Percentiles rank a stretch among this genome's conserved stretches.
Evolutionary conservation across 2,888 invertebrate genomes (phyloP).

Genomic region (Brachyopa scutellaris): DNA sequence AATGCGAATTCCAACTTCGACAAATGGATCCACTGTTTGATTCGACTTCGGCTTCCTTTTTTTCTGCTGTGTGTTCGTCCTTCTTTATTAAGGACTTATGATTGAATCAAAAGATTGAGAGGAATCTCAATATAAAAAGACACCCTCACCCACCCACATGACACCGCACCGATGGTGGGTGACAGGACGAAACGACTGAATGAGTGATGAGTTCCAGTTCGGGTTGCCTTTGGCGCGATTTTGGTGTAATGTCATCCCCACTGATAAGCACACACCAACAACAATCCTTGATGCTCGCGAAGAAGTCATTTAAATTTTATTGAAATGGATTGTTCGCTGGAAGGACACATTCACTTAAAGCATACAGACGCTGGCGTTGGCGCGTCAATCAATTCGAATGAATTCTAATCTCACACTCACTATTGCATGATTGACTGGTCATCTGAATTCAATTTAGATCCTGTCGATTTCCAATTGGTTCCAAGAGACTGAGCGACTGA

Average conservation of each 20-base stretch:
- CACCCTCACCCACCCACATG: constrained; percentile 3
- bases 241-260: constrained; percentile 40
- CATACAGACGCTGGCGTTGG: constrained; percentile 1
- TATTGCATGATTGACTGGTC: constrained; percentile 70
- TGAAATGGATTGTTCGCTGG: constrained; percentile 54
- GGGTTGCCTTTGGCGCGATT: constrained; percentile 42
- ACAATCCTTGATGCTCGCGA: constrained; percentile 38
- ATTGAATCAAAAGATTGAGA: constrained; percentile 72
- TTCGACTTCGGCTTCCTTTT: constrained; percentile 46
- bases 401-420: constrained; percentile 35
- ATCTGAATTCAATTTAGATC: constrained; percentile 71
- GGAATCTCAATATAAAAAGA: constrained; percentile 66
- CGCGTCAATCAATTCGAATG: constrained; percentile 52
- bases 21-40: constrained; percentile 72
- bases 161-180: constrained; percentile 53
- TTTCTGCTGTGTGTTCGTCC: constrained; percentile 20
- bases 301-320: constrained; percentile 66
- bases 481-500: constrained; percentile 58
- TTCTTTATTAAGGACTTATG: constrained; percentile 71
- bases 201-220: no score
- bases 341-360: constrained; percentile 41
- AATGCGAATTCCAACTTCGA: constrained; percentile 69
- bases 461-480: constrained; percentile 57
- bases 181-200: constrained; percentile 47
- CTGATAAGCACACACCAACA: constrained; percentile 66